A percentile compares a stretch with the other conserved stretches of the same genome.
Conservation (phyloP, 2,113 vertebrate species). For the Sakesphorus luctuosus region DNA sequence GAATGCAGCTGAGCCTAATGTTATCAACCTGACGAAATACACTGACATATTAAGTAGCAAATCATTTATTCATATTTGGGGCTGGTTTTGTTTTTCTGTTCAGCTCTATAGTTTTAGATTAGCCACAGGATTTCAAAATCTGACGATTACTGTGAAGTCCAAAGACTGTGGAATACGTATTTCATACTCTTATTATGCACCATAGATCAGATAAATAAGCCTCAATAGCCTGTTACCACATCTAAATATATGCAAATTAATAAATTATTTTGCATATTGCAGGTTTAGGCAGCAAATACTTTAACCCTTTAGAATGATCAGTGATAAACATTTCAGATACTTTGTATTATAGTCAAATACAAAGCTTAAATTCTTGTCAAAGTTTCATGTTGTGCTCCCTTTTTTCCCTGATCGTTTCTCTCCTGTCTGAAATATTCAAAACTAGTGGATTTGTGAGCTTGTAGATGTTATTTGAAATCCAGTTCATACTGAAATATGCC, state of each 20-base stretch:
- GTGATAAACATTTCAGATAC: not conserved
- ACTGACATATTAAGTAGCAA: slow-evolving; percentile 82
- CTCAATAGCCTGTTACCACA: slow-evolving; percentile 23
- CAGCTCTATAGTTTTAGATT: slow-evolving; percentile 64
- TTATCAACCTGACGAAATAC: slow-evolving; percentile 82
- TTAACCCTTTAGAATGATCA: not conserved
- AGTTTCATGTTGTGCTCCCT: not conserved
- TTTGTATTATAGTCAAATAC: not conserved
- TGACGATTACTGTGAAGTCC: not conserved
- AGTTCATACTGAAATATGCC: not conserved
- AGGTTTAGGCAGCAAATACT: not conserved
- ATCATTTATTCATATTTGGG: slow-evolving; percentile 81
- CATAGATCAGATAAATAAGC: slow-evolving; percentile 41
- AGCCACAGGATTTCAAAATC: slow-evolving; percentile 64
- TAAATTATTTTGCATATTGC: not conserved
- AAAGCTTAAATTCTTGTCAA: not conserved
- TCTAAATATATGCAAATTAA: slow-evolving; percentile 29
- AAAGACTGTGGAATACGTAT: not conserved
- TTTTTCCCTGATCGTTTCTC: not conserved
- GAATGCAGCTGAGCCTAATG: slow-evolving; percentile 78
- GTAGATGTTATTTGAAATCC: not conserved
- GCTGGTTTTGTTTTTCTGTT: slow-evolving; percentile 69
- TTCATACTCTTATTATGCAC: not conserved
- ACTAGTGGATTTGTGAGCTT: not conserved
- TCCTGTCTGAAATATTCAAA: not conserved